Base-by-base conservation (phyloP, 2,888 invertebrate species). In the Gibbula magus region DNA sequence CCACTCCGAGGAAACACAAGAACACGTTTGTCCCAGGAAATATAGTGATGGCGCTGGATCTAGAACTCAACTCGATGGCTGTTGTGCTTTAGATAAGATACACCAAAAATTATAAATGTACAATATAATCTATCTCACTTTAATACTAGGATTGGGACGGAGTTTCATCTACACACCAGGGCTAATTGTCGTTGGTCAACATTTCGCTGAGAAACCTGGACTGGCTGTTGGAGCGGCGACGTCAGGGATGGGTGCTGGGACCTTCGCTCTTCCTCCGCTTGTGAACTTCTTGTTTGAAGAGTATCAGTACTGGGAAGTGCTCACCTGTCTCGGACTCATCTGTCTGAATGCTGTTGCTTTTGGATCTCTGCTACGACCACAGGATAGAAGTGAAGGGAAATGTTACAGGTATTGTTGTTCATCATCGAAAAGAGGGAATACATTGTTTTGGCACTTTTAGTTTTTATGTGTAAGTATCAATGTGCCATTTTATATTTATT, bases 231-330 rank as follows among this genome's bases (percentile, higher is more conserved):
- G 89, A n/a, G 51, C 89, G 7, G 79, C 86, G 0, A 86, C 89
- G 0, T 85, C 89, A 20, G 90, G 90, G 13, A 88, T 90, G 51
- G 89, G 89, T 5, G 73, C 88, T 3, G 89, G 90, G 7, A 86
- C 88, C 74, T 89, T 89, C 77, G 16, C 85, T 0, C 79, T 89
- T 10, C 88, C 89, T 0, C 86, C 88, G 0, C 35, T 88, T 0
- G 78, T 88, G 18, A 87, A 89, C 56, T 76, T 80, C 0, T 35
- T 87, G 2, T 87, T 90, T 75, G 84, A 82, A 18, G 70, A 82
- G 16, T 88, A 87, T 80, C 87, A 86, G 2, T 89, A 82, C 79
- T 78, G 79, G 45, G 89, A 88, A 4, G 84, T 87, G 0, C 88
- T 90, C 45, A 45, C 45, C 45, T 45, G 1, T 45, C 10, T 45